A percentile compares a stretch with the other conserved stretches of the same genome.
Evolutionary conservation across 2,888 invertebrate genomes (phyloP).

Genomic region (Podotricha telesiphe): DNA sequence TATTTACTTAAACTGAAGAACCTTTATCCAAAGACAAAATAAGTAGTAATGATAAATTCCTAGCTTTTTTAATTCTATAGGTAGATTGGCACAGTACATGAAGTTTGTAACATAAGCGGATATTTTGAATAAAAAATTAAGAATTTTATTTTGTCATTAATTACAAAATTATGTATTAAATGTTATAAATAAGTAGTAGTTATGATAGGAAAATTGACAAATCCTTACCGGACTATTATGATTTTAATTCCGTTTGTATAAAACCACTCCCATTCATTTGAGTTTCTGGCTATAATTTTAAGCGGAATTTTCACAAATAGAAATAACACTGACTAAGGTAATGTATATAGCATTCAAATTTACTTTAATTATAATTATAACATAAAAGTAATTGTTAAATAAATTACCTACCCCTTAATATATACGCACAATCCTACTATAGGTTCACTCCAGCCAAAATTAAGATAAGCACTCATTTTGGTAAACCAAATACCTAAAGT

Average conservation of each 20-base stretch:
- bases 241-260: neutral
- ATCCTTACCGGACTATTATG: neutral
- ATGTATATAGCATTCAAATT: neutral
- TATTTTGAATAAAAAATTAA: neutral
- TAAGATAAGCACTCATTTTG: neutral
- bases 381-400: neutral
- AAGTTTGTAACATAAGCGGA: neutral
- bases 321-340: neutral
- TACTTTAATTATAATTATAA: neutral
- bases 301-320: neutral
- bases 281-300: neutral
- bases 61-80: neutral
- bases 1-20: constrained; percentile 6
- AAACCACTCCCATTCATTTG: neutral
- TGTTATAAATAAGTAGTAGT: no score
- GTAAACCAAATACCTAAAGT: constrained; percentile 3
- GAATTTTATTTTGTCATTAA: neutral
- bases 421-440: neutral
- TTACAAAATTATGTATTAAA: no score
- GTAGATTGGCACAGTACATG: no score
- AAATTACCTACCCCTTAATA: neutral
- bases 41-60: neutral
- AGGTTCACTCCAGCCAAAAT: neutral
- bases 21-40: neutral
- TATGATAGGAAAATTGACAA: neutral